Conservation (phyloP, 2,113 vertebrate species). For the Phasianus colchicus region DNA sequence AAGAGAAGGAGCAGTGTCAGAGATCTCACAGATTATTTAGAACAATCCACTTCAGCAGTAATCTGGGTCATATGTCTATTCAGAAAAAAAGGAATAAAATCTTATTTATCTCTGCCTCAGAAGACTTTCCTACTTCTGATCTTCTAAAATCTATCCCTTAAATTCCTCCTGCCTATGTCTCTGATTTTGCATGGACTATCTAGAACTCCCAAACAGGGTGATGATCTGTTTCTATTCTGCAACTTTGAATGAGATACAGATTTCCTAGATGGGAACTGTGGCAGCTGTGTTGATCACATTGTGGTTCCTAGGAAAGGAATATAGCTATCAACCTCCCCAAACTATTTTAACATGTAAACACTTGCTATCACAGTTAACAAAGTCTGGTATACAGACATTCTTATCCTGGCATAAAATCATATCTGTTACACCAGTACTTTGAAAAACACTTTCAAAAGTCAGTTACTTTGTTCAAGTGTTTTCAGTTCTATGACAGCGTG, state of each 20-base stretch:
- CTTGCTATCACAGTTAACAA: neutral
- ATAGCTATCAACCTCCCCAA: neutral
- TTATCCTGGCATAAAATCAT: accelerated
- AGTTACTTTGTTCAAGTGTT: neutral
- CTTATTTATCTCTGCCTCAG: neutral
- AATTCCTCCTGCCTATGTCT: neutral
- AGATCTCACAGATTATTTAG: neutral
- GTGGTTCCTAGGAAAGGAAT: accelerated
- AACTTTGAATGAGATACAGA: neutral
- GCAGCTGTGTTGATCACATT: neutral
- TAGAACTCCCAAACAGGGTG: neutral
- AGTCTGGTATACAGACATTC: neutral
- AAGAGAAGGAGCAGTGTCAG: neutral
- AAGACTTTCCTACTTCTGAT: neutral
- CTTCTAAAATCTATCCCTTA: neutral
- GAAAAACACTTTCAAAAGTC: neutral
- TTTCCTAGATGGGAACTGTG: neutral
- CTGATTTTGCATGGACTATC: neutral
- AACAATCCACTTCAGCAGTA: neutral
- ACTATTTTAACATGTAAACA: neutral
- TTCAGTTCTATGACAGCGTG: neutral
- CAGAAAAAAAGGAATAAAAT: neutral
- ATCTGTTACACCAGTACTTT: neutral
- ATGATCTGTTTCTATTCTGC: neutral
- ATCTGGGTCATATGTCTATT: neutral